Evolutionary conservation across 2,888 invertebrate species (phyloP).

Genomic region (Linnaemya vulpina): DNA sequence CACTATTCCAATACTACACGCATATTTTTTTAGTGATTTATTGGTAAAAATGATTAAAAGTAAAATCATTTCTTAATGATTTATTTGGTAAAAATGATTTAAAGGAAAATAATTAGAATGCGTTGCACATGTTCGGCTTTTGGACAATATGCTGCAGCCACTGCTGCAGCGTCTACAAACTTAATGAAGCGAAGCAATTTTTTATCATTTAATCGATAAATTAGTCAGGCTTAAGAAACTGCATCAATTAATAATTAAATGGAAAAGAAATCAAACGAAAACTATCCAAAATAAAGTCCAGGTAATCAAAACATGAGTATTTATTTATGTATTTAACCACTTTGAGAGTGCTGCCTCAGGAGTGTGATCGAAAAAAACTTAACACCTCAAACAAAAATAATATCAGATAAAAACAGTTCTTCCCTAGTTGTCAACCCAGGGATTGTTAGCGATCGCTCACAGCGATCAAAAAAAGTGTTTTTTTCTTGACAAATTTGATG

Average conservation of each 20-base stretch:
- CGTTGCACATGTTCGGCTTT: background rate
- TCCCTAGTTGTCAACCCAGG: too few relatives aligned
- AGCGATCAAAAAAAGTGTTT: too few relatives aligned
- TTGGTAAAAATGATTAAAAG: too few relatives aligned
- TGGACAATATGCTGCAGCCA: background rate
- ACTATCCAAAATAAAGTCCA: background rate
- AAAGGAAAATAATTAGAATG: too few relatives aligned
- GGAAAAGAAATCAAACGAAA: conserved; percentile 3
- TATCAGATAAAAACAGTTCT: background rate
- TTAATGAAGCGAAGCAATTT: conserved; percentile 35
- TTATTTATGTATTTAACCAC: background rate
- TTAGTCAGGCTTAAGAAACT: conserved; percentile 27
- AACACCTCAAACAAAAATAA: background rate
- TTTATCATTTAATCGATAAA: conserved; percentile 61
- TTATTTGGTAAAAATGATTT: too few relatives aligned
- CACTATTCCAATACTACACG: too few relatives aligned
- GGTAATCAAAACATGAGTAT: conserved; percentile 3
- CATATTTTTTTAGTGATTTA: too few relatives aligned
- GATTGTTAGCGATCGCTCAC: too few relatives aligned
- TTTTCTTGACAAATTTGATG: too few relatives aligned
- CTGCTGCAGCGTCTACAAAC: background rate
- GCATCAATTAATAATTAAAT: conserved; percentile 3
- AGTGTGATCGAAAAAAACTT: background rate
- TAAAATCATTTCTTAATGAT: too few relatives aligned
- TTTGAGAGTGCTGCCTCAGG: background rate